Percentiles rank a stretch among this genome's conserved stretches.
These are phyloP conservation scores for Xiphydria camelus DNA, from an alignment of 2,888 invertebrate species.

Conservation along the genomic window DNA sequence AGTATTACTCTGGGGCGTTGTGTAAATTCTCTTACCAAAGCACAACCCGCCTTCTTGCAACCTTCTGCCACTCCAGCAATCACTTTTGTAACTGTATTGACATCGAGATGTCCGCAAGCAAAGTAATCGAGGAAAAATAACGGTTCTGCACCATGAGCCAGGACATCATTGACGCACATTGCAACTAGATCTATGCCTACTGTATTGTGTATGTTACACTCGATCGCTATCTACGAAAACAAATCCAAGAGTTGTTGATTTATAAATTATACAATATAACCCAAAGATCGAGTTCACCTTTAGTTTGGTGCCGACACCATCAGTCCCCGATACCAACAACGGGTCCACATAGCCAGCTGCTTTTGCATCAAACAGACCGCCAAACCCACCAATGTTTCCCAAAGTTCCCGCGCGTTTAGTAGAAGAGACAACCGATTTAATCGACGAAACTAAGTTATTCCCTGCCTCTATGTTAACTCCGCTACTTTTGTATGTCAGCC, in stretches of 20 bases:
- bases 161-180: conserved; percentile 96
- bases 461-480: conserved; percentile 96
- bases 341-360: conserved; percentile 79
- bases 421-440: conserved; percentile 80
- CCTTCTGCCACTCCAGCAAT: conserved; percentile 87
- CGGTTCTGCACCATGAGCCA: conserved; percentile 94
- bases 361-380: conserved; percentile 87
- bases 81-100: conserved; percentile 75
- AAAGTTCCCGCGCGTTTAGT: conserved; percentile 80
- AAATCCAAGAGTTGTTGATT: conserved; percentile 31
- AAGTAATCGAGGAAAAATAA: conserved; percentile 97
- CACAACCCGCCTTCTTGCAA: conserved; percentile 83
- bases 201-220: conserved; percentile 75
- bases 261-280: not conserved
- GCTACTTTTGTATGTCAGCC: conserved; percentile 82
- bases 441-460: conserved; percentile 77
- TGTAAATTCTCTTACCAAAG: conserved; percentile 66
- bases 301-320: conserved; percentile 96
- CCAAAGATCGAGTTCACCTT: conserved; percentile 64
- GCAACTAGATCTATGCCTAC: conserved; percentile 96
- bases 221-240: conserved; percentile 78
- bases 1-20: not conserved
- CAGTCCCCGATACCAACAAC: conserved; percentile 89
- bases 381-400: conserved; percentile 89
- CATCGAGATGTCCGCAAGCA: conserved; percentile 85